phyloP scores from a whole-genome alignment of 2,113 vertebrate genomes.

The Procavia capensis region DNA sequence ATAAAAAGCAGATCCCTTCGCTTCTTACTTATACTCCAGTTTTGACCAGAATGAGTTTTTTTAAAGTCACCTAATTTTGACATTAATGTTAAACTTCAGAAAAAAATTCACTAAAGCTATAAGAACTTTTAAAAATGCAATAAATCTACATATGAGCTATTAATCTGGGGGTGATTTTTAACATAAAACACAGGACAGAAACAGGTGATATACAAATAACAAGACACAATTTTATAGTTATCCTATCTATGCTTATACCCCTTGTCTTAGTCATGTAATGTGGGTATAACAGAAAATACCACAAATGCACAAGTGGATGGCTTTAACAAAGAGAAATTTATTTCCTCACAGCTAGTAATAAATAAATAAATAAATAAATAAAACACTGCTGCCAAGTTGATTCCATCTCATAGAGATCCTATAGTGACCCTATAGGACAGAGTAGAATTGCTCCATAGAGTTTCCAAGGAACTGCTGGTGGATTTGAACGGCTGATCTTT shows the following conservation, averaged over 20 bases:
- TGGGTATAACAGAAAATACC: no score
- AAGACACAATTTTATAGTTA: background rate
- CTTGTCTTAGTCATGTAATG: no score
- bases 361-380: no score
- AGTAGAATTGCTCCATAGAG: no score
- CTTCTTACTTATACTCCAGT: background rate
- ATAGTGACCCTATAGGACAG: no score
- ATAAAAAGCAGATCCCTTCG: slow-evolving; percentile 12
- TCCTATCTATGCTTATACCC: background rate
- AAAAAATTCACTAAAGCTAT: background rate
- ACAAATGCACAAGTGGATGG: no score
- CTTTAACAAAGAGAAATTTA: no score
- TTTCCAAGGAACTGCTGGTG: no score
- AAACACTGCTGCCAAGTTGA: no score
- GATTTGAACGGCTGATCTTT: no score
- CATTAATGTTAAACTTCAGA: background rate
- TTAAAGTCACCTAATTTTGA: background rate
- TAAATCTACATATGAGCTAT: background rate
- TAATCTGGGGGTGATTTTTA: background rate
- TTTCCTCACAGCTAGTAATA: no score
- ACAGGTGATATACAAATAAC: background rate
- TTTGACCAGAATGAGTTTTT: slow-evolving; percentile 16
- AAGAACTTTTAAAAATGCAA: background rate
- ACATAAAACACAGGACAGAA: background rate
- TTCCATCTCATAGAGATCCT: no score